A percentile compares a stretch with the other conserved stretches of the same genome.
Evolutionary conservation across 35 echinoderm and acorn worm genomes (phyloP).

Genomic region (Ophiothrix spiculata): DNA sequence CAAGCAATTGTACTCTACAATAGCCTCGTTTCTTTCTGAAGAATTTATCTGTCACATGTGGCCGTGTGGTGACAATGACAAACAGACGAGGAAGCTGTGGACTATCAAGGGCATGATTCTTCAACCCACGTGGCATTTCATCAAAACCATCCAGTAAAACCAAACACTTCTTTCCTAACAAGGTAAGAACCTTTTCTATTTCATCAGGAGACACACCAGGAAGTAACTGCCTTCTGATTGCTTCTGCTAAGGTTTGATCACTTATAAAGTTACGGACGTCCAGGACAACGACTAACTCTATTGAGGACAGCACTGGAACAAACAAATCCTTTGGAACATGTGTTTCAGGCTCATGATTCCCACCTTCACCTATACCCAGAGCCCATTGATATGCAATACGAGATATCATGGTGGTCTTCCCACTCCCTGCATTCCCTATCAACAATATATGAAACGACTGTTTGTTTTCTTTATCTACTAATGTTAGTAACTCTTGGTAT

Average conservation of each 20-base stretch:
- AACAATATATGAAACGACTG: neutral
- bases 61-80: constrained; percentile 15
- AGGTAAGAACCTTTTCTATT: neutral
- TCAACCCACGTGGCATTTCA: neutral
- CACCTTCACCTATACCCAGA: neutral
- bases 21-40: neutral
- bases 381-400: constrained; percentile 17
- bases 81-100: neutral
- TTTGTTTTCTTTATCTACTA: neutral
- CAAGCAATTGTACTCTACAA: no score
- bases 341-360: neutral
- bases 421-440: constrained; percentile 5
- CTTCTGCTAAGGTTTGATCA: neutral
- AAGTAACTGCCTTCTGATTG: constrained; percentile 14
- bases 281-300: constrained; percentile 1
- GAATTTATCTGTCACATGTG: neutral
- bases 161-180: neutral
- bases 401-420: constrained; percentile 7
- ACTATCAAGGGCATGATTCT: neutral
- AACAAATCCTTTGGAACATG: neutral
- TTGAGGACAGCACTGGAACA: neutral
- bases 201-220: neutral
- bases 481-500: neutral
- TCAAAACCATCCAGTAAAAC: constrained; percentile 23
- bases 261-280: constrained; percentile 1